Evolutionary conservation across 2,888 invertebrate genomes (phyloP), one percentile per base, ranked within the genome.

Genomic region (Perdita meconis): DNA sequence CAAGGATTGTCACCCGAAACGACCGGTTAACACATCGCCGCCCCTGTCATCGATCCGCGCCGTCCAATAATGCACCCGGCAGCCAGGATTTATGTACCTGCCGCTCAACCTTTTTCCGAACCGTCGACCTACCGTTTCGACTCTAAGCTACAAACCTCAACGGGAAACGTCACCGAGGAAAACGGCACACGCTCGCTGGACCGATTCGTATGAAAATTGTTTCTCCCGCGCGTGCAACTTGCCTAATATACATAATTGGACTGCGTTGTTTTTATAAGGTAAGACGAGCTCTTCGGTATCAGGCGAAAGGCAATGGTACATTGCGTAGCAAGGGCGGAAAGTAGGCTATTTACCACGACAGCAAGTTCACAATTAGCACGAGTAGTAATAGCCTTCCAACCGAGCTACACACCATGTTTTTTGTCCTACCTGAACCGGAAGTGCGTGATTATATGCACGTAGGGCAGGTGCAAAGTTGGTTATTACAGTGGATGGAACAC

Each of bases 21-120:
- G 87, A 84, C 82, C 88, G 80, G 84, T 88, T 89, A 89, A 87
- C 89, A 84, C 82, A 89, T 87, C 86, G 86, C 76, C 83, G 79
- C 78, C 84, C 82, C 87, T 89, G 88, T 89, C 89, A 87, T 88
- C 88, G 88, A 88, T 84, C 84, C 84, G 79, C 82, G 71, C 70
- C 70, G 66, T 63, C 67, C 80, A 83, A 82, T 83, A 80, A 83
- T 75, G 82, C 81, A 76, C 70, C 73, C 80, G 76, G 68, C 80
- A 40, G 73, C 61, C 72, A 53, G 66, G 82, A 81, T 86, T 86
- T 86, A 82, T 82, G 78, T 85, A 83, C 82, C 85, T 83, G 83
- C 76, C 59, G 68, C 57, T 40, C 76, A 50, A 77, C 78, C 83
- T 78, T 83, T 63, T 73, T 78, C 63, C 36, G 26, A 51, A 34